Percentiles rank a stretch among this genome's conserved stretches.
These are phyloP conservation scores for Cetoscarus ocellatus DNA, from an alignment of 2,797 vertebrate species.

Conservation along the genomic window DNA sequence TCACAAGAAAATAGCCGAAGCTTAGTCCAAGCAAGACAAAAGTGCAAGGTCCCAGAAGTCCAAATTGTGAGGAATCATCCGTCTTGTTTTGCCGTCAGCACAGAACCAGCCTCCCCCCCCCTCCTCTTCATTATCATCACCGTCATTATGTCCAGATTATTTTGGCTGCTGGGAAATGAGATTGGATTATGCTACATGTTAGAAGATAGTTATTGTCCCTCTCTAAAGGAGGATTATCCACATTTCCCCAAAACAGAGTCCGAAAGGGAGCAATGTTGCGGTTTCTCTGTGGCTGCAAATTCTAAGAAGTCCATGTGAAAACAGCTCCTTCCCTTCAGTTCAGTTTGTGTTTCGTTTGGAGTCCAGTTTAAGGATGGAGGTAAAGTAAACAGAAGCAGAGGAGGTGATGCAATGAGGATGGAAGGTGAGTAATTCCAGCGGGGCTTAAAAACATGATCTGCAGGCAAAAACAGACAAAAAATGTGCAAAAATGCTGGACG, in stretches of 20 bases:
- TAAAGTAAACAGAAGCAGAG: conserved; percentile 2
- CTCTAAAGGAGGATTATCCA: conserved; percentile 46
- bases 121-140: conserved; percentile 37
- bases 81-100: conserved; percentile 9
- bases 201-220: conserved; percentile 17
- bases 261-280: background rate
- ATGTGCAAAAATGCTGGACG: background rate
- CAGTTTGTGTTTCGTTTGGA: no score
- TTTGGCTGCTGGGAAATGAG: conserved; percentile 14
- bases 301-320: no score
- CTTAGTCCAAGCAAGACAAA: conserved; percentile 20
- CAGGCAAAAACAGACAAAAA: background rate
- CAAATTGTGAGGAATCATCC: conserved; percentile 3
- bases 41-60: background rate
- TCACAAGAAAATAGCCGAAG: background rate
- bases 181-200: conserved; percentile 48
- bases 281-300: background rate
- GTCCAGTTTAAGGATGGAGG: no score
- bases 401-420: background rate
- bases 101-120: conserved; percentile 23
- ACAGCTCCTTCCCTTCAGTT: no score
- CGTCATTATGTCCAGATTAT: conserved; percentile 25
- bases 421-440: conserved; percentile 10
- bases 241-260: conserved; percentile 7
- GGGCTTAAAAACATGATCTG: background rate